Evolutionary conservation across 1,140 invertebrate species (phyloP).

Genomic region (Solen grandis): DNA sequence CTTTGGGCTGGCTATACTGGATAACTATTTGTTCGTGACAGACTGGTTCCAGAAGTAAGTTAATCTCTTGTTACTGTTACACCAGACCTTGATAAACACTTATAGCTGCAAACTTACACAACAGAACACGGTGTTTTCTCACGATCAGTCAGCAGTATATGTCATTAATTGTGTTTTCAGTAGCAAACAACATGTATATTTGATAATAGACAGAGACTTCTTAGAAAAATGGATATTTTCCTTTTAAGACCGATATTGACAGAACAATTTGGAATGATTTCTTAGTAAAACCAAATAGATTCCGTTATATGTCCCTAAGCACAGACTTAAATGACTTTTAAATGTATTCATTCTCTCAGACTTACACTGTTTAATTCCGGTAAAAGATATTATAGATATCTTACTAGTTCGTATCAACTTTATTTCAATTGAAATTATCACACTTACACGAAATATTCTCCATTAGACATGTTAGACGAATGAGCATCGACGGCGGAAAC

Average conservation of each 20-base stretch:
- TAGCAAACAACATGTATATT: not conserved
- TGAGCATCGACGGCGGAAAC: conserved; percentile 20
- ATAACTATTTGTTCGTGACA: conserved; percentile 74
- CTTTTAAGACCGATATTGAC: too few relatives aligned
- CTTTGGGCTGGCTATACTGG: conserved; percentile 87
- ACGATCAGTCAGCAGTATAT: not conserved
- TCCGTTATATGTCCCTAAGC: too few relatives aligned
- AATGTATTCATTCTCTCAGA: too few relatives aligned
- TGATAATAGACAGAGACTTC: not conserved
- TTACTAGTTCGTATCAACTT: too few relatives aligned
- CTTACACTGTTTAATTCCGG: too few relatives aligned
- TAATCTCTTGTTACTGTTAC: not conserved
- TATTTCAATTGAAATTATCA: too few relatives aligned
- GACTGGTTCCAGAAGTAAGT: conserved; percentile 75
- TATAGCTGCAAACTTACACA: not conserved
- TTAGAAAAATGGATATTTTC: not conserved
- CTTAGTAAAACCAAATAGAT: too few relatives aligned
- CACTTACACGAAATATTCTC: too few relatives aligned
- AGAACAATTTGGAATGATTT: too few relatives aligned
- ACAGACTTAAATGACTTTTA: too few relatives aligned
- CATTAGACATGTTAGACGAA: conserved; percentile 19
- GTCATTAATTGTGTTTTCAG: not conserved
- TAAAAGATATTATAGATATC: too few relatives aligned
- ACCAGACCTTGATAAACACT: not conserved
- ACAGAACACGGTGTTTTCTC: not conserved